Conservation (phyloP, 2,888 invertebrate genomes). For the Eilema depressum region DNA sequence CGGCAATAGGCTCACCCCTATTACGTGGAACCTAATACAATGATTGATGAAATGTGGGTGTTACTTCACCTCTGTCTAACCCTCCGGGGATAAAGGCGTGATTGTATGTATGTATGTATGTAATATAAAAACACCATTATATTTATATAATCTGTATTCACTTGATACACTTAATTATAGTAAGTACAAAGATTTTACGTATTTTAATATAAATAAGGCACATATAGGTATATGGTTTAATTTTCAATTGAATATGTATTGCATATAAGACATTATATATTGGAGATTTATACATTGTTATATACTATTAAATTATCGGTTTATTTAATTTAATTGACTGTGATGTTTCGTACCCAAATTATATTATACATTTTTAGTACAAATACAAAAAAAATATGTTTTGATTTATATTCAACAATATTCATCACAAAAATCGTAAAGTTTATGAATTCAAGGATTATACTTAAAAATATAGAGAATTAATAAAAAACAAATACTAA, state of each 20-base stretch:
- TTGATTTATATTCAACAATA: not conserved
- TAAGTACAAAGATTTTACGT: slow-evolving; percentile 2
- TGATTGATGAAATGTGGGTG: no score
- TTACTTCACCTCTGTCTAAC: no score
- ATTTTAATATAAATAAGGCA: slow-evolving; percentile 17
- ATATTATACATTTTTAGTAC: no score
- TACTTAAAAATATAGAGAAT: not conserved
- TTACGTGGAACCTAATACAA: no score
- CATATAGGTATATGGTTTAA: slow-evolving; percentile 5
- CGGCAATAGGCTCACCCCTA: no score
- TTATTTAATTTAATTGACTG: not conserved
- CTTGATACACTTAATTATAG: slow-evolving; percentile 5
- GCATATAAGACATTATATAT: slow-evolving; percentile 9
- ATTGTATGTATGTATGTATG: no score
- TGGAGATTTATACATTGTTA: slow-evolving; percentile 9
- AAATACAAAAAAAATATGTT: no score
- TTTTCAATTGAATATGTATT: slow-evolving; percentile 21
- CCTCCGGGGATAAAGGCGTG: no score
- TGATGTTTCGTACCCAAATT: not conserved
- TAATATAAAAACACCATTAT: slow-evolving; percentile 21
- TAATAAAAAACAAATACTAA: not conserved
- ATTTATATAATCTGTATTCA: not conserved
- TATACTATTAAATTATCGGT: not conserved
- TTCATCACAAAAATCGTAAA: not conserved
- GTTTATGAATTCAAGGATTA: not conserved